Conservation (phyloP, 2,113 vertebrate genomes). For the Rhinolophus sinicus region DNA sequence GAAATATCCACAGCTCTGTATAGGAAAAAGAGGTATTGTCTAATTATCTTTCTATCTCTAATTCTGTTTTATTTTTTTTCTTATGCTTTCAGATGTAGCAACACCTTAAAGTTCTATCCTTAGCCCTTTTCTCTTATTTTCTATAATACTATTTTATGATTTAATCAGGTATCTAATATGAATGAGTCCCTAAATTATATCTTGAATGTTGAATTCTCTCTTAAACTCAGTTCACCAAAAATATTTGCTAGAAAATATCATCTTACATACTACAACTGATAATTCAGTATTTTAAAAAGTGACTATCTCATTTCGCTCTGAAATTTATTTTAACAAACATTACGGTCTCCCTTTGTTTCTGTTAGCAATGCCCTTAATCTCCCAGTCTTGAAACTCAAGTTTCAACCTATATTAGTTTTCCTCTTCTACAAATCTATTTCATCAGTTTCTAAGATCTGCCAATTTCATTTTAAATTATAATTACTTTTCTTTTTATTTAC, state of each 20-base stretch:
- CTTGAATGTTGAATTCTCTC: slow-evolving; percentile 5
- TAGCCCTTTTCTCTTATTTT: not conserved
- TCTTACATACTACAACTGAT: not conserved
- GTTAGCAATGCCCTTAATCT: not conserved
- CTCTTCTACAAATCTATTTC: not conserved
- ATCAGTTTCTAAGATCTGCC: not conserved
- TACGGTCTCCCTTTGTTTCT: not conserved
- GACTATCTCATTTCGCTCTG: slow-evolving; percentile 20
- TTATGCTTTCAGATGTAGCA: not conserved
- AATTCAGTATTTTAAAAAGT: slow-evolving; percentile 25
- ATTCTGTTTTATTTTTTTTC: not conserved
- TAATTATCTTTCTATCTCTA: not conserved
- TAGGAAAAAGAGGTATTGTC: not conserved
- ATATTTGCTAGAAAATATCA: not conserved
- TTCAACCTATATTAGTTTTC: not conserved
- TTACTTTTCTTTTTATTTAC: not conserved
- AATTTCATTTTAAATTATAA: not conserved
- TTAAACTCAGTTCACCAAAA: not conserved
- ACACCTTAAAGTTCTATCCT: not conserved
- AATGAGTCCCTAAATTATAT: slow-evolving; percentile 33
- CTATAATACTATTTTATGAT: not conserved
- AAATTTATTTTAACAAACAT: not conserved
- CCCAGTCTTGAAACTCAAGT: not conserved
- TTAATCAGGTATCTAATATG: slow-evolving; percentile 8
- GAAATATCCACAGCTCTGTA: not conserved